phyloP scores from a whole-genome alignment of 2,113 vertebrate genomes.

The Stictonetta naevosa region DNA sequence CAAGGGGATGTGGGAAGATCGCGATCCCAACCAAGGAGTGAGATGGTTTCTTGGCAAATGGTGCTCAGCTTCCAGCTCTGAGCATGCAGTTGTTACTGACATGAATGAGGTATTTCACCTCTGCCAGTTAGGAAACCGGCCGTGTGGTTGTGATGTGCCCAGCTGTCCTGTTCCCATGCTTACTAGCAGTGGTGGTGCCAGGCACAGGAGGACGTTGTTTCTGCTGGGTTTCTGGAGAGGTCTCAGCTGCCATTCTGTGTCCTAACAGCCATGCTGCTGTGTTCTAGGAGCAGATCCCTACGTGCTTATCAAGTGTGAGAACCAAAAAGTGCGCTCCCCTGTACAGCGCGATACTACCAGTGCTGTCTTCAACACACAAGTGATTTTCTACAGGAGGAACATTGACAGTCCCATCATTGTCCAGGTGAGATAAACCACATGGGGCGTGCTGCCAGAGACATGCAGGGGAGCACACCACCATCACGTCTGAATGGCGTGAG shows the following conservation, averaged over 20 bases:
- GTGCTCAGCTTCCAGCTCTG: neutral
- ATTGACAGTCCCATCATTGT: slow-evolving; percentile 82
- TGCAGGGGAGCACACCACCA: neutral
- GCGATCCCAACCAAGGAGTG: neutral
- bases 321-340: slow-evolving; percentile 73
- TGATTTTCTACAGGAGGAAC: slow-evolving; percentile 89
- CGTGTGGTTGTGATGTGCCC: accelerated
- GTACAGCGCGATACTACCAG: slow-evolving; percentile 77
- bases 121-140: neutral
- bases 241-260: neutral
- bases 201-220: neutral
- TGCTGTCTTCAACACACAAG: slow-evolving; percentile 84
- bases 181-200: neutral
- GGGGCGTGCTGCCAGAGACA: neutral
- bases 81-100: neutral
- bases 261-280: neutral
- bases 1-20: neutral
- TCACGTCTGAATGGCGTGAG: neutral
- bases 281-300: slow-evolving; percentile 88
- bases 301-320: slow-evolving; percentile 88
- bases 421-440: slow-evolving; percentile 79
- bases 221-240: neutral
- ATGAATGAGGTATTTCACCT: neutral
- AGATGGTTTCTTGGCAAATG: neutral
- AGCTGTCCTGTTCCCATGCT: neutral